A percentile compares a stretch with the other conserved stretches of the same genome.
phyloP scores from a whole-genome alignment of 2,797 vertebrate species.

The Pristis pectinata region DNA sequence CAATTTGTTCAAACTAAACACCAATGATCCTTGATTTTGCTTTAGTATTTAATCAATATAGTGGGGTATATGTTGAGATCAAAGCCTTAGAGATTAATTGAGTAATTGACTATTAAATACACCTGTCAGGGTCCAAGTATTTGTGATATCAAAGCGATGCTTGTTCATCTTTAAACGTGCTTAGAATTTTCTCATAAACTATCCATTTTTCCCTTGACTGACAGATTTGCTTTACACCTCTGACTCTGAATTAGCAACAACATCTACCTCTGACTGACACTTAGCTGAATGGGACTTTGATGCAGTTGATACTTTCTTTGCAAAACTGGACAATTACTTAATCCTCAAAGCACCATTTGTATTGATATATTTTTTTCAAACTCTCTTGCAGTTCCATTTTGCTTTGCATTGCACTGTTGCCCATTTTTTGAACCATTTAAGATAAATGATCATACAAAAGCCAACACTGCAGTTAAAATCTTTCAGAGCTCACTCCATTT shows the following conservation, averaged over 20 bases:
- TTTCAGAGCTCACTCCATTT: neutral
- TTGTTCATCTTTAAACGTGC: neutral
- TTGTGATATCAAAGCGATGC: neutral
- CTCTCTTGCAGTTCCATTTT: neutral
- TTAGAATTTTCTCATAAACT: neutral
- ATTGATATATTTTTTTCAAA: neutral
- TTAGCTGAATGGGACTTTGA: neutral
- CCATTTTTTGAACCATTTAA: neutral
- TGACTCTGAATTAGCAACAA: neutral
- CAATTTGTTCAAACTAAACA: neutral
- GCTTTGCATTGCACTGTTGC: neutral
- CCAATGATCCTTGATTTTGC: neutral
- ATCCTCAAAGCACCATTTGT: neutral
- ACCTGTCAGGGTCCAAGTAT: neutral
- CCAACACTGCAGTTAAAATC: neutral
- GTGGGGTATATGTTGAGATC: neutral
- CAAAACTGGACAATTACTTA: neutral
- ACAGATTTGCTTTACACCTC: neutral
- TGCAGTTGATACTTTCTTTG: neutral
- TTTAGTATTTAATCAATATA: constrained; percentile 4
- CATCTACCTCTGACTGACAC: neutral
- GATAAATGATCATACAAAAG: neutral
- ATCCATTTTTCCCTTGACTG: neutral
- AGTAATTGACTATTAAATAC: neutral
- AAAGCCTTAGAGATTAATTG: neutral